phyloP scores from a whole-genome alignment of 2,888 invertebrate genomes.

The Phymatocera aterrima region DNA sequence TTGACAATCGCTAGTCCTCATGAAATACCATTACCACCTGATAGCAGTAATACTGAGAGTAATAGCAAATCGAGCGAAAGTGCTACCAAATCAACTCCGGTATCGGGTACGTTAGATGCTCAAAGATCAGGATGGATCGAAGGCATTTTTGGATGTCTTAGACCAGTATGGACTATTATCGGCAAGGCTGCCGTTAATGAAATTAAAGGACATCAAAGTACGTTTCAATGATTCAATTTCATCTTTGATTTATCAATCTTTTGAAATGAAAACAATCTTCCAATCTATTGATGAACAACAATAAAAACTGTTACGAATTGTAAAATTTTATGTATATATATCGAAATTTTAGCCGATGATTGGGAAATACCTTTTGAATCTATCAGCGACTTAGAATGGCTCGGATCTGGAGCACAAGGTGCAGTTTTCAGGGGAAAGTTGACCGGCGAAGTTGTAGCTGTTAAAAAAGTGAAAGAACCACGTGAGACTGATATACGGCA shows the following conservation, averaged over 20 bases:
- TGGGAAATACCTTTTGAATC: conserved; percentile 98
- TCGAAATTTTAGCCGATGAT: conserved; percentile 80
- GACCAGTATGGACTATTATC: conserved; percentile 91
- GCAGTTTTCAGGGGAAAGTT: conserved; percentile 94
- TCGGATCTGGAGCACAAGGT: conserved; percentile 97
- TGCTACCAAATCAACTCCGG: conserved; percentile 65
- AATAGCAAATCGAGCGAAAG: conserved; percentile 67
- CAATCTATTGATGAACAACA: neutral
- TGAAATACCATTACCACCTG: conserved; percentile 57
- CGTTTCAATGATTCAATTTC: conserved; percentile 47
- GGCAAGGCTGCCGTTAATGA: conserved; percentile 86
- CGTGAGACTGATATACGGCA: conserved; percentile 96
- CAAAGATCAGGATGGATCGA: conserved; percentile 85
- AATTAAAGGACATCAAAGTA: conserved; percentile 81
- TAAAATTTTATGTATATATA: neutral
- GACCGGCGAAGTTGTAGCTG: conserved; percentile 91
- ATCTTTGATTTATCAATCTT: neutral
- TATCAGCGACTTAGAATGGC: conserved; percentile 91
- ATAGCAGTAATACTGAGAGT: conserved; percentile 63
- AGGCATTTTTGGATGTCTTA: conserved; percentile 91
- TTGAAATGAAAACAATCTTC: neutral
- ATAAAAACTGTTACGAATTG: neutral
- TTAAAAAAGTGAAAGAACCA: conserved; percentile 95
- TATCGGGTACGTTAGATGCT: conserved; percentile 70
- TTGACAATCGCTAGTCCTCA: conserved; percentile 61